These are phyloP conservation scores for Eublepharis macularius DNA, from an alignment of 2,113 vertebrate species.

Conservation along the genomic window DNA sequence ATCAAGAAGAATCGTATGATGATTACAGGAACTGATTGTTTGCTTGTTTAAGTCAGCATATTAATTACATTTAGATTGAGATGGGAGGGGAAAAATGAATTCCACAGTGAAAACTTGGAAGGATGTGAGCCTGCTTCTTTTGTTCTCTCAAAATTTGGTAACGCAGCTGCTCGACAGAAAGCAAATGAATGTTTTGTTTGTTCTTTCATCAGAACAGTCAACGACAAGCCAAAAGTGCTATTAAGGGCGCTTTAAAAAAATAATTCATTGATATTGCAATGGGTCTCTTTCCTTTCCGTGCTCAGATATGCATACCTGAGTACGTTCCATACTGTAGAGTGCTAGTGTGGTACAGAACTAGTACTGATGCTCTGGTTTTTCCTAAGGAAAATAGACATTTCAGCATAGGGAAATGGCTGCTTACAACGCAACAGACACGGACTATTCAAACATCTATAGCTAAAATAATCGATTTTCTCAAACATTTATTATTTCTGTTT, in stretches of 20 bases:
- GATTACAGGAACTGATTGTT: constrained; percentile 1
- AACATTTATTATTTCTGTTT: neutral
- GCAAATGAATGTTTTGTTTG: rapidly evolving
- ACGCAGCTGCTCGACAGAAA: neutral
- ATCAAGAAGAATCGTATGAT: neutral
- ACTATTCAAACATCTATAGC: neutral
- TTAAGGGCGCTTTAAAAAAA: neutral
- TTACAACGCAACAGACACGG: neutral
- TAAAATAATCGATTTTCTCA: neutral
- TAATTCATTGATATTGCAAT: neutral
- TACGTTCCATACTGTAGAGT: neutral
- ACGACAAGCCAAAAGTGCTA: neutral
- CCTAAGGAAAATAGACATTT: neutral
- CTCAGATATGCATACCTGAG: neutral
- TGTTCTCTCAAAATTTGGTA: constrained; percentile 50
- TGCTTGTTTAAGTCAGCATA: neutral
- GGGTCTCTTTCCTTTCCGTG: neutral
- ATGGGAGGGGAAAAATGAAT: constrained; percentile 18
- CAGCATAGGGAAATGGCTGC: neutral
- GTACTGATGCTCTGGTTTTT: neutral
- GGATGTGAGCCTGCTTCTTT: constrained; percentile 9
- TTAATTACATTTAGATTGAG: constrained; percentile 36
- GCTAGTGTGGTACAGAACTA: no score
- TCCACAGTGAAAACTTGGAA: constrained; percentile 56
- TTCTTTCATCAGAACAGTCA: neutral